Conservation (phyloP, 2,113 vertebrate genomes). For the Marmota flaviventris region DNA sequence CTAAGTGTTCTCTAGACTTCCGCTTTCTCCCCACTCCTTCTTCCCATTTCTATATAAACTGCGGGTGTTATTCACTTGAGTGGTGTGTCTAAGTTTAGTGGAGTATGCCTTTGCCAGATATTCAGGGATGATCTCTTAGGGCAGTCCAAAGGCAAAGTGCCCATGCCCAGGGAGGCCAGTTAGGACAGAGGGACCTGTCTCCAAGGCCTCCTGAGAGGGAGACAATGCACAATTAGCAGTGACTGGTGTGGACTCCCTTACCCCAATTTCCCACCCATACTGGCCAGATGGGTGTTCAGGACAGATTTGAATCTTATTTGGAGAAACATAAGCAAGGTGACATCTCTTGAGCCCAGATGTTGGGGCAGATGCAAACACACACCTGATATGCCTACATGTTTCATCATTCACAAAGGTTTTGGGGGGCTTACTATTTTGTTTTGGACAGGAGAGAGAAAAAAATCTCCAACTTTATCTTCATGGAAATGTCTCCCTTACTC, state of each 20-base stretch:
- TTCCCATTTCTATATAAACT: background rate
- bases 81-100: background rate
- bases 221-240: too few species aligned
- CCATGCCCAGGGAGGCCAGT: background rate
- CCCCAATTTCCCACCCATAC: background rate
- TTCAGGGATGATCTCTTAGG: background rate
- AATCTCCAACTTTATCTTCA: background rate
- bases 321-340: background rate
- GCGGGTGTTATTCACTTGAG: background rate
- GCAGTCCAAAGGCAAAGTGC: background rate
- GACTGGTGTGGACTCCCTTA: background rate
- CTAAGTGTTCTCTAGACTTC: background rate
- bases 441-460: background rate
- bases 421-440: background rate
- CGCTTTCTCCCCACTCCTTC: background rate
- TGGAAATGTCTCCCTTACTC: background rate
- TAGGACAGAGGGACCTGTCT: background rate
- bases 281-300: background rate
- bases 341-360: background rate
- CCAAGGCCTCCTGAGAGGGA: background rate
- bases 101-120: background rate
- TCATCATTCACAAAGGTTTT: slow-evolving; percentile 1
- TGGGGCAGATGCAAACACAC: background rate
- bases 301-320: background rate
- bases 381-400: background rate